A percentile compares a stretch with the other conserved stretches of the same genome.
These are phyloP conservation scores for Knipowitschia caucasica DNA, from an alignment of 2,797 vertebrate genomes.

Conservation along the genomic window DNA sequence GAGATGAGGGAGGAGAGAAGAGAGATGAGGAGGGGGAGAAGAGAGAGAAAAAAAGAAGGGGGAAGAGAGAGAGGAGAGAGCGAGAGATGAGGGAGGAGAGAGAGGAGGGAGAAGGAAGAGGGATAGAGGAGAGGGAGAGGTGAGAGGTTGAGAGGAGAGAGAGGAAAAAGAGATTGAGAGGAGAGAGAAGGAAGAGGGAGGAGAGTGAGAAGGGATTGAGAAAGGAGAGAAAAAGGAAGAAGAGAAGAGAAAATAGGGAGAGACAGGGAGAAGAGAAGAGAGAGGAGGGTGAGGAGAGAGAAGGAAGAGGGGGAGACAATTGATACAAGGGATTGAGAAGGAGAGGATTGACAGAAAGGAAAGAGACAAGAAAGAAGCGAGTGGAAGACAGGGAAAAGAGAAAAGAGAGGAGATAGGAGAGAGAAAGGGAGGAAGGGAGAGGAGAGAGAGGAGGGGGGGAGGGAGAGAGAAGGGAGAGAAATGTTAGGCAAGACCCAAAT, in stretches of 20 bases:
- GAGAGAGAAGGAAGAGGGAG: conserved; percentile 25
- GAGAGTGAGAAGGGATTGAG: conserved; percentile 25
- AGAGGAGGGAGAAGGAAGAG: conserved; percentile 36
- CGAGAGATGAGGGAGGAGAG: conserved; percentile 48
- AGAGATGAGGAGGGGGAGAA: conserved; percentile 46
- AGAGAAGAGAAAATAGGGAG: conserved; percentile 55
- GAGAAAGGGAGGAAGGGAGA: conserved; percentile 40
- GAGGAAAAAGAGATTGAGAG: conserved; percentile 57
- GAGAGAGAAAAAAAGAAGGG: conserved; percentile 59
- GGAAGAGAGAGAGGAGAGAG: conserved; percentile 42
- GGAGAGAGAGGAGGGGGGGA: conserved; percentile 46
- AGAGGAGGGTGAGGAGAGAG: conserved; percentile 58
- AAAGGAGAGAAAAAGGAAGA: conserved; percentile 38
- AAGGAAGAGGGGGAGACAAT: conserved; percentile 23
- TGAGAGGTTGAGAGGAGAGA: conserved; percentile 49
- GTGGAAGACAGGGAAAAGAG: too few species aligned
- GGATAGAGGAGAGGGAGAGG: conserved; percentile 38
- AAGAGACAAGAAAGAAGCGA: conserved; percentile 39
- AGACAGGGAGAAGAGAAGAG: conserved; percentile 34
- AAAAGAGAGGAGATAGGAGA: conserved; percentile 56
- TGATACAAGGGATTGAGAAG: too few species aligned
- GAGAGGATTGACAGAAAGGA: conserved; percentile 54
- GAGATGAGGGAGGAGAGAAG: conserved; percentile 41
- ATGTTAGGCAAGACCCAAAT: conserved; percentile 57
- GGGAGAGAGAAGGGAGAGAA: conserved; percentile 51